Conservation (phyloP, 2,113 vertebrate species). For the Pseudopodoces humilis region DNA sequence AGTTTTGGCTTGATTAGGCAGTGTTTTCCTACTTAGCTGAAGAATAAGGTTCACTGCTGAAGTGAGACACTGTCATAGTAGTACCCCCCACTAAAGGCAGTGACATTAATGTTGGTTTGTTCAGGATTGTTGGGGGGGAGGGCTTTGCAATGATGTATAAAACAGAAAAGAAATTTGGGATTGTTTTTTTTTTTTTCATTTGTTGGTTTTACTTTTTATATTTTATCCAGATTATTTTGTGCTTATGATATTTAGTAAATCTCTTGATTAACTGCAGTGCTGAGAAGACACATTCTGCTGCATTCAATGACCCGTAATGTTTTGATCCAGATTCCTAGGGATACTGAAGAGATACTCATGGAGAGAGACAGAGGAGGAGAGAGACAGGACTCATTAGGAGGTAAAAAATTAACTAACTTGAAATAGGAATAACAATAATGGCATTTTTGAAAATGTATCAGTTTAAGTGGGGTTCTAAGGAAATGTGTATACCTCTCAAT, state of each 20-base stretch:
- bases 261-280: neutral
- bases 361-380: neutral
- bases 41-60: neutral
- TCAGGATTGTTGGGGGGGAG: neutral
- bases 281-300: neutral
- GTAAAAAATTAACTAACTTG: neutral
- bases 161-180: neutral
- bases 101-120: neutral
- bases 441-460: neutral
- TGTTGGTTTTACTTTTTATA: rapidly evolving
- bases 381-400: neutral
- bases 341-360: neutral
- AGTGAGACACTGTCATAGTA: neutral
- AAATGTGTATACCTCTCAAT: neutral
- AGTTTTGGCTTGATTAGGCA: neutral
- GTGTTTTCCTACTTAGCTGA: neutral
- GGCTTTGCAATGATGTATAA: rapidly evolving
- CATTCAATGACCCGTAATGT: neutral
- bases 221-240: neutral
- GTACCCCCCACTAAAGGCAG: neutral
- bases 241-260: neutral
- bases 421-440: neutral
- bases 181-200: neutral
- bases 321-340: neutral
- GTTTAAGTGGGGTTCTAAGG: neutral